phyloP scores from a whole-genome alignment of 2,797 vertebrate genomes.

The Champsocephalus esox region DNA sequence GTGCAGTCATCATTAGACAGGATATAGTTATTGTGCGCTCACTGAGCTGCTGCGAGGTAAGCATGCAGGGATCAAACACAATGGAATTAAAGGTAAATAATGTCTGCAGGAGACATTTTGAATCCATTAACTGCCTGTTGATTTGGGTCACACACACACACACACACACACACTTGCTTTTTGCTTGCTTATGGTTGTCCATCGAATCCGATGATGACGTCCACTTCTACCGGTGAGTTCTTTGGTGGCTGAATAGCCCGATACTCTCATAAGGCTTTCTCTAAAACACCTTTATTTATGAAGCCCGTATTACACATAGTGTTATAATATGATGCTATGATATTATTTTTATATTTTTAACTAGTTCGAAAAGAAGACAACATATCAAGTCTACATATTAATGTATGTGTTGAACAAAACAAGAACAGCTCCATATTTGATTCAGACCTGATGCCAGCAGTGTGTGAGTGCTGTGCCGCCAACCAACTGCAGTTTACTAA shows the following conservation, averaged over 20 bases:
- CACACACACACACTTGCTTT: too few species aligned
- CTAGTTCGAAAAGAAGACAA: neutral
- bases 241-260: too few species aligned
- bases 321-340: neutral
- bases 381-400: neutral
- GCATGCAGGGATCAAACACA: slow-evolving; percentile 31
- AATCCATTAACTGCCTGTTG: slow-evolving; percentile 33
- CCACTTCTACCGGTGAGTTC: too few species aligned
- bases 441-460: too few species aligned
- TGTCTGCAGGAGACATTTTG: slow-evolving; percentile 52
- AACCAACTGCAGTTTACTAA: neutral
- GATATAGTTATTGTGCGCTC: too few species aligned
- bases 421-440: neutral
- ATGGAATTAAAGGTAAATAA: slow-evolving; percentile 33
- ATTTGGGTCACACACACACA: neutral
- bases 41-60: slow-evolving; percentile 8
- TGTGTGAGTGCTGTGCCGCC: neutral
- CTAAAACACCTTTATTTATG: neutral
- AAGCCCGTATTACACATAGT: neutral
- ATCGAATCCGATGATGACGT: too few species aligned
- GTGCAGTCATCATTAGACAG: neutral
- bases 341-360: neutral
- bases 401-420: neutral
- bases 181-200: too few species aligned
- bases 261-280: neutral